Evolutionary conservation across 2,888 invertebrate species (phyloP), one percentile per base, ranked within the genome.

Genomic region (Tanaodytes sp.): DNA sequence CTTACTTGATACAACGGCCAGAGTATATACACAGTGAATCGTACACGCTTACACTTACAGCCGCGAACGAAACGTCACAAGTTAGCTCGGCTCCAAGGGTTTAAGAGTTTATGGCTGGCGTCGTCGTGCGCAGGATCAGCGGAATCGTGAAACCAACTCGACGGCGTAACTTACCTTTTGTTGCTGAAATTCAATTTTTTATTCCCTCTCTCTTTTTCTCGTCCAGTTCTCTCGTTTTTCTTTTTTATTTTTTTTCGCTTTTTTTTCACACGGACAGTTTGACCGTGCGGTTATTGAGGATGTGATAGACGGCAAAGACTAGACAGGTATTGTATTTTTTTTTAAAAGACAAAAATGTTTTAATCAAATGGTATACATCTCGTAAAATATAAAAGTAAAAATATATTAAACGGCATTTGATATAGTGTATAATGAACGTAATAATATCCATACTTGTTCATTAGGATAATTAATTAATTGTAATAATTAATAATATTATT

Each of bases 401-500:
- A 84, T 84, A 84, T 84, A 84, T 84, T 84, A 83, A 83, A 83
- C 84, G 83, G 84, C 83, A 83, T 84, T 84, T 83, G 81, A 82
- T 80, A 80, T 82, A 78, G 79, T 79, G 80, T 82, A 81, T 75
- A 76, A 66, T 71, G 73, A 73, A 74, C 79, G 77, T 80, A 79
- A 79, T 80, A 77, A 79, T 79, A 78, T 75, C 77, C 72, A 76
- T 75, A 75, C 78, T 78, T 70, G 75, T 65, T 72, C 75, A 75
- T 74, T 37, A 66, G 70, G 72, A 75, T 74, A 36, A 75, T 73
- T 76, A n/a, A n/a, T 74, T 76, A 74, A 75, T 77, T 51, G 23
- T 74, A 67, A 68, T 73, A 68, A 73, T 74, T 73, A 72, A 75
- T 75, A 75, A 78, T 77, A 33, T 33, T 11, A 33, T 33, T 39